A percentile compares a stretch with the other conserved stretches of the same genome.
phyloP scores from a whole-genome alignment of 2,797 vertebrate species.

The Bradypus variegatus region DNA sequence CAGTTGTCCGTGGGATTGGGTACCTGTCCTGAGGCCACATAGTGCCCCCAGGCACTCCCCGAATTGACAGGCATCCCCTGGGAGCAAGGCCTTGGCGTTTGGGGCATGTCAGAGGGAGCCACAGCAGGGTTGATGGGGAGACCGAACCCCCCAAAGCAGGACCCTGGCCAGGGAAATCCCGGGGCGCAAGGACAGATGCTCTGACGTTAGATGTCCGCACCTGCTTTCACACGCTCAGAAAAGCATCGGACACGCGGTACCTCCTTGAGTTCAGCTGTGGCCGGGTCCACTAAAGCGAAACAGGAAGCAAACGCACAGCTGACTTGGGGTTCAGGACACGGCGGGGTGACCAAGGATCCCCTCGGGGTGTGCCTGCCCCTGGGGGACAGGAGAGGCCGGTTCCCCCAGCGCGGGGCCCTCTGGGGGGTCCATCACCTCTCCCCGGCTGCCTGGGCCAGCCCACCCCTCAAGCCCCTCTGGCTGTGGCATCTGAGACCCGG shows the following conservation, averaged over 20 bases:
- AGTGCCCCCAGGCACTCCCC: neutral
- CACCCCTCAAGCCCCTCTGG: neutral
- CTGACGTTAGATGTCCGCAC: neutral
- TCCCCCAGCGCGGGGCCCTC: too few relatives aligned
- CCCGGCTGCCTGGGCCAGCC: too few relatives aligned
- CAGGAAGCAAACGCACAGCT: fast-evolving
- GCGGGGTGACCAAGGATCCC: fast-evolving
- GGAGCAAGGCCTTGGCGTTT: too few relatives aligned
- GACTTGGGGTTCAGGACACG: fast-evolving
- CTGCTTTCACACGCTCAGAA: neutral
- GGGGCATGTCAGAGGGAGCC: neutral
- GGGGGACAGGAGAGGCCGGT: too few relatives aligned
- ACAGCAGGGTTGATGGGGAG: too few relatives aligned
- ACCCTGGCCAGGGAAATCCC: fast-evolving
- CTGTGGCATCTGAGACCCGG: neutral
- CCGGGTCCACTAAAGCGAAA: too few relatives aligned
- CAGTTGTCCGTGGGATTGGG: fast-evolving
- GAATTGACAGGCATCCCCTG: too few relatives aligned
- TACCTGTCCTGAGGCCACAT: fast-evolving
- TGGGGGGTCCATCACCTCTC: too few relatives aligned
- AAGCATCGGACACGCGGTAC: too few relatives aligned
- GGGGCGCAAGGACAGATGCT: neutral
- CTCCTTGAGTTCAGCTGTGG: too few relatives aligned
- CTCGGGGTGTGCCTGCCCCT: too few relatives aligned
- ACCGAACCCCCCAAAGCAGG: fast-evolving